Base-by-base conservation (phyloP, 2,113 vertebrate species). In the Cyprinodon tularosa region DNA sequence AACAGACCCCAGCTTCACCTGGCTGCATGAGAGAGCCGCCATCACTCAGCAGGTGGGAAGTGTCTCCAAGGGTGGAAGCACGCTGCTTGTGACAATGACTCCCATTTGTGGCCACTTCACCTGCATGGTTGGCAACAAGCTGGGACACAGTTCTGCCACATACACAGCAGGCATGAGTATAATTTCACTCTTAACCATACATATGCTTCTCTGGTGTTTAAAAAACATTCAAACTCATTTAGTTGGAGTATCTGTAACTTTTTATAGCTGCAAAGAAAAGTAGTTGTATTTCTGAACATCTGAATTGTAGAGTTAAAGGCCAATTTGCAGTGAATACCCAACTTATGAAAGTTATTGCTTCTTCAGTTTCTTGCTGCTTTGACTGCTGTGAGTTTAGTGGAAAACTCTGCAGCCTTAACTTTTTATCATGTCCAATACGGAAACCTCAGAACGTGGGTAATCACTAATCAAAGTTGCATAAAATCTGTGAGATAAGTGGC, bases 91-190 rank as follows among this genome's bases (percentile, higher is more conserved):
- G 67, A 88, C 86, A 64, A 72, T 66, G 64, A 62, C 9, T 0
- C 86, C 91, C 0, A 50, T 92, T 38, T 95, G 94, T 37, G 94
- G 94, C 42, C 90, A 91, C 81, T 95, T 94, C 88, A 95, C 93
- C 83, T 95, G 94, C 78, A 48, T 88, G 50, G 93, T 95, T 66
- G 90, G 90, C 73, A 95, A 95, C 83, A 87, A 86, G 66, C 82
- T 94, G 77, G 91, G 94, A 68, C 67, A 93, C 89, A 92, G 90
- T 14, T 87, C 94, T 0, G 93, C 89, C 67, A 91, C 91, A 36
- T 95, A 93, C 85, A 86, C 78, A 1, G 90, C 93, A 82, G 92
- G 94, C 94, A 87, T 3, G 50, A 57, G 50, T 9, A 57, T 57
- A n/a, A 42, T 42, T 4, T 42, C 4, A 42, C 42, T 42, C 50